A percentile compares a stretch with the other conserved stretches of the same genome.
These are phyloP conservation scores for Linurgus olivaceus DNA, from an alignment of 2,797 vertebrate genomes.

Conservation along the genomic window DNA sequence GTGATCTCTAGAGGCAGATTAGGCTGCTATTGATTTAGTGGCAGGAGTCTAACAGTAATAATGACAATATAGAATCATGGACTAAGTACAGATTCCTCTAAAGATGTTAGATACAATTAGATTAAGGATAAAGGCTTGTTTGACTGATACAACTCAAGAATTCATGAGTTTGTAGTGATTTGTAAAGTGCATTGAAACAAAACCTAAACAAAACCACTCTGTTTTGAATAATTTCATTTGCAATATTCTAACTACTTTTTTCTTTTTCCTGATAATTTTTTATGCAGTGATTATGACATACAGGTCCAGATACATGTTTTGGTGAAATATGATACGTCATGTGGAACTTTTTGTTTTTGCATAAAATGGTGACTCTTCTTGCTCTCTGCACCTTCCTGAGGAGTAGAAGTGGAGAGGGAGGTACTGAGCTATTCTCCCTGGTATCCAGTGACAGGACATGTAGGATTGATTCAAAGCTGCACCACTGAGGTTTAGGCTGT, in stretches of 20 bases:
- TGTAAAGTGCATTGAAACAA: background rate
- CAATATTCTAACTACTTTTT: background rate
- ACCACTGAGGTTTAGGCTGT: background rate
- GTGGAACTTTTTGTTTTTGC: background rate
- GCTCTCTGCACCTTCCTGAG: background rate
- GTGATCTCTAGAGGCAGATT: background rate
- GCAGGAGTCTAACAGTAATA: background rate
- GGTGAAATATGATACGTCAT: background rate
- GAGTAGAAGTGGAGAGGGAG: background rate
- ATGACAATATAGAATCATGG: background rate
- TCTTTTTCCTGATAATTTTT: background rate
- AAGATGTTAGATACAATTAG: background rate
- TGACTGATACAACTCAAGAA: background rate
- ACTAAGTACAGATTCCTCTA: background rate
- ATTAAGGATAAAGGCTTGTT: background rate
- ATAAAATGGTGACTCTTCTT: background rate
- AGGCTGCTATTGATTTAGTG: background rate
- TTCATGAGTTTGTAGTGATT: background rate
- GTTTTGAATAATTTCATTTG: background rate
- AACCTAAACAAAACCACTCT: background rate
- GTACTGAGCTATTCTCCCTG: background rate
- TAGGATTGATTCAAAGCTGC: background rate
- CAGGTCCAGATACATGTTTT: background rate
- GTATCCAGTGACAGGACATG: accelerated
- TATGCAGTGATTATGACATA: background rate